Evolutionary conservation across 2,113 vertebrate species (phyloP).

Genomic region (Oceanodroma tethys): DNA sequence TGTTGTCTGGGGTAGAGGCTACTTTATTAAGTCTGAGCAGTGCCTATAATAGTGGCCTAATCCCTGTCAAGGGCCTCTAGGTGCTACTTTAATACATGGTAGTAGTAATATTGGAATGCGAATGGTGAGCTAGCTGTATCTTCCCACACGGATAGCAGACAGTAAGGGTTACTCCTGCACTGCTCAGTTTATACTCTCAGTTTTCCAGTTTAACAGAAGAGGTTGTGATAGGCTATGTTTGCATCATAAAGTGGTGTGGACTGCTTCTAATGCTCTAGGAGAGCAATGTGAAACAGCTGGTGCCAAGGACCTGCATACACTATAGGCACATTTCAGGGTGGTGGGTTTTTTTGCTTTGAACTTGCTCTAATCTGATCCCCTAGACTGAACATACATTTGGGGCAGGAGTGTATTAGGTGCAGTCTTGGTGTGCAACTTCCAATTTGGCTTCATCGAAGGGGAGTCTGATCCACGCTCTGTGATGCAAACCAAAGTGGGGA

Average conservation of each 20-base stretch:
- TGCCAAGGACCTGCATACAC: neutral
- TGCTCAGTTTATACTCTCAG: neutral
- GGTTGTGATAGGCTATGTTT: neutral
- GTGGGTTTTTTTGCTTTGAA: neutral
- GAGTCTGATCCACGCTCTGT: neutral
- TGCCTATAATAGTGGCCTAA: neutral
- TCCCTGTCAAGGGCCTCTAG: neutral
- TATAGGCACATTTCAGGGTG: neutral
- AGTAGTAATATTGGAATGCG: neutral
- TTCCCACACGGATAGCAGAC: neutral
- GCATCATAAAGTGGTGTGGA: neutral
- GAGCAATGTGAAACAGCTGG: neutral
- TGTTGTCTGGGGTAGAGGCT: neutral
- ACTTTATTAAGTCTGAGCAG: neutral
- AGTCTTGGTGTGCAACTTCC: neutral
- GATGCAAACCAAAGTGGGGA: neutral
- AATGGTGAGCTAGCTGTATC: neutral
- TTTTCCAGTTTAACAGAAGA: neutral
- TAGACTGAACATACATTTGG: neutral
- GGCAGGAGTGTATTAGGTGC: neutral
- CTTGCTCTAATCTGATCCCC: neutral
- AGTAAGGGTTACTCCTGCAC: neutral
- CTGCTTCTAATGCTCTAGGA: neutral
- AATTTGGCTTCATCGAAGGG: neutral
- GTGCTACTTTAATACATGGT: neutral